A percentile compares a stretch with the other conserved stretches of the same genome.
Evolutionary conservation across 2,888 invertebrate species (phyloP).

Genomic region (Caenorhabditis plicata): DNA sequence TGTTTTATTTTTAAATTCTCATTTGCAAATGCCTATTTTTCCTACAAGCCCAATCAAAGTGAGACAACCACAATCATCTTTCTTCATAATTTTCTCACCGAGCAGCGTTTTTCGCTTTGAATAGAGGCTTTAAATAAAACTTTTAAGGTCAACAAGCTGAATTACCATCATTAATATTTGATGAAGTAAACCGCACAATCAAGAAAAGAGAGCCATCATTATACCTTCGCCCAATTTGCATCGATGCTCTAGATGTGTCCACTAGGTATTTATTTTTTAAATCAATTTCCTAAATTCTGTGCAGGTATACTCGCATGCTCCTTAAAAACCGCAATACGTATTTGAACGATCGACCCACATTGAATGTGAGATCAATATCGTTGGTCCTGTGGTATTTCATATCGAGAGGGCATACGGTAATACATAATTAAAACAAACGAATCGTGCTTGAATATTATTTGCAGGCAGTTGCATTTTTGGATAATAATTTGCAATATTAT

Average conservation of each 20-base stretch:
- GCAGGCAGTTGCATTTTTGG: conserved; percentile 19
- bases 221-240: conserved; percentile 23
- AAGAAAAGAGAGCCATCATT: conserved; percentile 5
- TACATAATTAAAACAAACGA: neutral
- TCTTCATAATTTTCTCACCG: too few relatives aligned
- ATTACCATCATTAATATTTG: conserved; percentile 14
- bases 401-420: conserved; percentile 15
- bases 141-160: conserved; percentile 16
- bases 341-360: conserved; percentile 5
- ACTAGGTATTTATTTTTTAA: conserved; percentile 6
- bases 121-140: neutral
- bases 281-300: neutral
- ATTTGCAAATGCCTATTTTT: too few relatives aligned
- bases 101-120: too few relatives aligned
- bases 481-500: conserved; percentile 15
- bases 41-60: too few relatives aligned
- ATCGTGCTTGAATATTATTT: neutral
- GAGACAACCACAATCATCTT: too few relatives aligned
- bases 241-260: conserved; percentile 23
- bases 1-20: too few relatives aligned
- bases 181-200: conserved; percentile 9
- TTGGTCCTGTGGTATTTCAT: conserved; percentile 23
- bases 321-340: conserved; percentile 14
- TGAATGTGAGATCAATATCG: conserved; percentile 16
- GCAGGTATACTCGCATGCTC: conserved; percentile 10